These are phyloP conservation scores for Drosophila pruinosa DNA, from an alignment of 1,140 invertebrate genomes.

Conservation along the genomic window DNA sequence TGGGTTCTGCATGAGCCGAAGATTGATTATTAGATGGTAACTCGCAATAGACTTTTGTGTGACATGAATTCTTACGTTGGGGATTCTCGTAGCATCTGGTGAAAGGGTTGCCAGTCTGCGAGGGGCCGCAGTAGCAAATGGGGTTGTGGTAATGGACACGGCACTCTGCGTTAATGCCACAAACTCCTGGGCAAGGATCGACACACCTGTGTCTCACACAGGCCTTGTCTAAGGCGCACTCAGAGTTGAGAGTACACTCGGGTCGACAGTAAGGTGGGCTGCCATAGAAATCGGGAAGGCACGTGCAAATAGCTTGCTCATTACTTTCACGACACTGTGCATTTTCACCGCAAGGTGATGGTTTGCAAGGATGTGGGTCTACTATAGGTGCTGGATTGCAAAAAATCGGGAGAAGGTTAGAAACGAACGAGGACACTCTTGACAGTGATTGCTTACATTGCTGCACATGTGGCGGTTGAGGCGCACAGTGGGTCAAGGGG, in stretches of 20 bases:
- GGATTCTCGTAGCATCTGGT: conserved; percentile 84
- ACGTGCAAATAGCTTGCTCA: conserved; percentile 88
- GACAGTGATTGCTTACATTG: conserved; percentile 84
- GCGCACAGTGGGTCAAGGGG: conserved; percentile 85
- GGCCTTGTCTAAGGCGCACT: conserved; percentile 87
- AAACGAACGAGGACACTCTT: conserved; percentile 44
- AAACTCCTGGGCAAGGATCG: conserved; percentile 90
- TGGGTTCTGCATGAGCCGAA: conserved; percentile 13
- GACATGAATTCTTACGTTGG: conserved; percentile 74
- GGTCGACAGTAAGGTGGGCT: conserved; percentile 89
- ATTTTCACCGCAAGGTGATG: conserved; percentile 90
- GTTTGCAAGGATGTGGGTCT: conserved; percentile 84
- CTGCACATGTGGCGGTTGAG: conserved; percentile 43
- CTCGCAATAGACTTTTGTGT: no score
- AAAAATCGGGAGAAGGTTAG: conserved; percentile 69
- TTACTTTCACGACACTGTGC: conserved; percentile 86
- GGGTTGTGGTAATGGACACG: conserved; percentile 88
- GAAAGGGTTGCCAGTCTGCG: conserved; percentile 88
- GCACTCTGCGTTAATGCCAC: conserved; percentile 88
- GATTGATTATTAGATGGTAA: conserved; percentile 8
- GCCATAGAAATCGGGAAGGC: conserved; percentile 88
- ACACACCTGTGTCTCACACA: conserved; percentile 88
- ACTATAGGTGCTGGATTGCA: conserved; percentile 33
- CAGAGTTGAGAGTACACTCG: conserved; percentile 89
- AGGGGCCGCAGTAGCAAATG: conserved; percentile 89